Base-by-base conservation (phyloP, 2,888 invertebrate species). In the Agrochola lychnidis region DNA sequence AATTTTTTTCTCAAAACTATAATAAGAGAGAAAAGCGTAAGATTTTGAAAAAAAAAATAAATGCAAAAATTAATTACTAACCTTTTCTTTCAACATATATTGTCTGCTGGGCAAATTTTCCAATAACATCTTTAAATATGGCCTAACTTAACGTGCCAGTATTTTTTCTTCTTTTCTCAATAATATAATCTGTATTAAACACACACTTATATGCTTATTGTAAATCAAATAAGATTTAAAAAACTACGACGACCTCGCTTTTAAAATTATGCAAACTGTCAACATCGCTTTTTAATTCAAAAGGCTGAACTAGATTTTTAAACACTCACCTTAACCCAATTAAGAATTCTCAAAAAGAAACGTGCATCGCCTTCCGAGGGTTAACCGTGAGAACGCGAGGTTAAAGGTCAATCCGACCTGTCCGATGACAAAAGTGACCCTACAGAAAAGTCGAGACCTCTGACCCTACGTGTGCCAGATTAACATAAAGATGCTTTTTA, bases 401-500 rank as follows among this genome's bases (percentile, higher is more conserved):
- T 93, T 92, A 92, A 85, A 91, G 95, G 95, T 94, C 94, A 93
- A 72, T 69, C 76, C 71, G 91, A 95, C 95, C 94, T 94, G 93
- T 91, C 88, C 88, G 53, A 69, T 78, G 70, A 90, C 92, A 92
- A 79, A 91, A 89, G 90, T 92, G 72, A 79, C 85, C 90, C 92
- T 92, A 90, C 89, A 90, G 89, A 90, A 89, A 92, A 95, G 94
- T 95, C 95, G 93, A 92, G 94, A 94, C 95, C 93, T 95, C 86
- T 96, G 94, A 96, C 96, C 96, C 94, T 90, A 92, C 92, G 94
- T 93, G 93, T 93, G 93, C 83, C 88, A 63, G 82, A 84, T 92
- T 91, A 90, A 73, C 89, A 91, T 91, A 88, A 89, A 90, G 89
- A 90, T 82, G 78, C 68, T 70, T 86, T 80, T 81, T 78, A 87